Evolutionary conservation across 1,140 invertebrate genomes (phyloP).

Genomic region (Drosophila ercepeae): DNA sequence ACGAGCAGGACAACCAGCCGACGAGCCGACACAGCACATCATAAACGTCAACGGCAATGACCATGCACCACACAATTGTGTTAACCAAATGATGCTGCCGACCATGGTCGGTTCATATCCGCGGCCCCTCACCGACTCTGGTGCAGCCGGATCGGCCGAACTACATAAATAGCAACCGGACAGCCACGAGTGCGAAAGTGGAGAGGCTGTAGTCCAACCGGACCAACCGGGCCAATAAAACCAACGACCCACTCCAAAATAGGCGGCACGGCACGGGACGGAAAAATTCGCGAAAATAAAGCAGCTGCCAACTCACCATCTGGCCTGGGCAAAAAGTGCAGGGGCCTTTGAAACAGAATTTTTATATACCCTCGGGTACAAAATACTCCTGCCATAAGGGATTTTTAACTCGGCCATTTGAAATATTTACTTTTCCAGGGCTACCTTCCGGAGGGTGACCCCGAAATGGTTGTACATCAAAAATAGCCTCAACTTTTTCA

Average conservation of each 20-base stretch:
- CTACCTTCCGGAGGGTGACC: not conserved
- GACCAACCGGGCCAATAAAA: slow-evolving; percentile 64
- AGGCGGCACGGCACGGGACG: slow-evolving; percentile 60
- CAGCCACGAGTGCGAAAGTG: not conserved
- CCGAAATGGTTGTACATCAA: too few species aligned
- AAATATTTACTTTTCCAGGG: slow-evolving; percentile 25
- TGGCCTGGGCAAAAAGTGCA: slow-evolving; percentile 3
- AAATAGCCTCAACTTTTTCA: too few species aligned
- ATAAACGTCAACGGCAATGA: slow-evolving; percentile 77
- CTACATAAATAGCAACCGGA: slow-evolving; percentile 68
- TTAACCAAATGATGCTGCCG: slow-evolving; percentile 70
- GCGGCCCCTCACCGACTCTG: not conserved
- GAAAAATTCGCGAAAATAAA: slow-evolving; percentile 46
- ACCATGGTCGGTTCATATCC: slow-evolving; percentile 2
- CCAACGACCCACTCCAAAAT: slow-evolving; percentile 68
- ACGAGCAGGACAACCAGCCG: not conserved
- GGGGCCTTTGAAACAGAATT: slow-evolving; percentile 26
- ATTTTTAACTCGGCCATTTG: slow-evolving; percentile 17
- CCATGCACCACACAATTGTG: slow-evolving; percentile 76
- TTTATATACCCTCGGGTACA: slow-evolving; percentile 30
- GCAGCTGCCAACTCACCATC: not conserved
- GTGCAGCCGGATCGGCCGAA: slow-evolving; percentile 37
- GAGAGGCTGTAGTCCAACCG: not conserved
- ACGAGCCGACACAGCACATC: slow-evolving; percentile 59
- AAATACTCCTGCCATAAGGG: slow-evolving; percentile 10